A percentile compares a stretch with the other conserved stretches of the same genome.
Conservation (phyloP, 2,113 vertebrate species). For the Rostratula benghalensis region DNA sequence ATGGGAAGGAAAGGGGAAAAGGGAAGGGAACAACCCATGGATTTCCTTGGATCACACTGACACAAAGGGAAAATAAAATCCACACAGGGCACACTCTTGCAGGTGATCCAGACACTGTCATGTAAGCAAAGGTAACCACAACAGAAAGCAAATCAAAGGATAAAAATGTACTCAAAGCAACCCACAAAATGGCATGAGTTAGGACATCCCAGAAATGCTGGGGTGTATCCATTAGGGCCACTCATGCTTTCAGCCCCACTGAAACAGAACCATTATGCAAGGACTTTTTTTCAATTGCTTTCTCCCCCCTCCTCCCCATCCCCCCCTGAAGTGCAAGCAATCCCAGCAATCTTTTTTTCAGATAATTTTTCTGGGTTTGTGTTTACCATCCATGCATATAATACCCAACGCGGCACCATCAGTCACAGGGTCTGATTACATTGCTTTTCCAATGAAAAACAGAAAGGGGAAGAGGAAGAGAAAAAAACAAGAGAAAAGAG, state of each 20-base stretch:
- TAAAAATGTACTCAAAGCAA: neutral
- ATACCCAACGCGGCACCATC: neutral
- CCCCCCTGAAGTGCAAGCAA: neutral
- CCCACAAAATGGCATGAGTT: neutral
- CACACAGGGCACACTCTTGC: neutral
- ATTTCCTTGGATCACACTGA: neutral
- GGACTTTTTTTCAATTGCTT: neutral
- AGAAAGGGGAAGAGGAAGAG: neutral
- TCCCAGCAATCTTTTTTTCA: neutral
- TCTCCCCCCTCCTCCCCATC: no score
- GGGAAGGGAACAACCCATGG: neutral
- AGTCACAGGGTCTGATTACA: neutral
- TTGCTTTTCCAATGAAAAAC: neutral
- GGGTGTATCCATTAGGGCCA: neutral
- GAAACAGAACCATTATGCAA: neutral
- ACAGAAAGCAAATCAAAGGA: neutral
- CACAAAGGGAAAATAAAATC: constrained; percentile 14
- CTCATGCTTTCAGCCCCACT: neutral
- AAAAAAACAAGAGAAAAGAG: neutral
- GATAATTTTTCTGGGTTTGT: neutral
- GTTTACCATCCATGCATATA: neutral
- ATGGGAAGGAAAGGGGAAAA: neutral
- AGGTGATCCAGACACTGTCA: neutral
- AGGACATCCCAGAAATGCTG: neutral
- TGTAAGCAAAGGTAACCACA: constrained; percentile 17